Percentiles rank a stretch among this genome's conserved stretches.
Conservation (phyloP, 2,888 invertebrate species). For the Epinotia nisella region DNA sequence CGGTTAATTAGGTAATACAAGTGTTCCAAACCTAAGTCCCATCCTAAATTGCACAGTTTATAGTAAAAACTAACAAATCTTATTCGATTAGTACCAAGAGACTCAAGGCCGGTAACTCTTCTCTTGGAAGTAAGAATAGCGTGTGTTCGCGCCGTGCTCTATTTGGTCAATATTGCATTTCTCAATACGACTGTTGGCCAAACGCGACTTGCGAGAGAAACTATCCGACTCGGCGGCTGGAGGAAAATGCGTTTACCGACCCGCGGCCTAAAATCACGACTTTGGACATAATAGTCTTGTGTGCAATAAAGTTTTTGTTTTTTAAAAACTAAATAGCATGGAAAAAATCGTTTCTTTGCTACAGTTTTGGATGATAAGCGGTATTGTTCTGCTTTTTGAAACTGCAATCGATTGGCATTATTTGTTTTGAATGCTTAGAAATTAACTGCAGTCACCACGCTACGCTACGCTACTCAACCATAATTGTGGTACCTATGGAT, state of each 20-base stretch:
- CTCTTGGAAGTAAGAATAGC: constrained; percentile 59
- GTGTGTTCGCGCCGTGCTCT: constrained; percentile 66
- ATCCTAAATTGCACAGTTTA: background rate
- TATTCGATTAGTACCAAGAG: constrained; percentile 48
- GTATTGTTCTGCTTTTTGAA: background rate
- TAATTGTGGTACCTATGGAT: too few species aligned
- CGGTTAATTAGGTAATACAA: too few species aligned
- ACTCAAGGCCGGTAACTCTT: constrained; percentile 55
- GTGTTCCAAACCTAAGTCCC: too few species aligned
- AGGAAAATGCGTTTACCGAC: constrained; percentile 24
- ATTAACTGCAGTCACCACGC: too few species aligned
- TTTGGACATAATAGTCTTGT: constrained; percentile 5
- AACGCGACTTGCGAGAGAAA: constrained; percentile 46
- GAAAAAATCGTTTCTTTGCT: background rate
- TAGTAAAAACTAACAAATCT: background rate
- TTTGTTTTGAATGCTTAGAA: background rate
- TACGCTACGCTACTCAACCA: too few species aligned
- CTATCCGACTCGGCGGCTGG: constrained; percentile 33
- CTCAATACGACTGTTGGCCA: constrained; percentile 56
- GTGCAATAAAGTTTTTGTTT: background rate
- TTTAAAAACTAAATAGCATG: background rate
- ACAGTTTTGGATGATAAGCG: background rate
- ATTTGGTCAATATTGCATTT: constrained; percentile 64
- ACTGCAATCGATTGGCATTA: background rate
- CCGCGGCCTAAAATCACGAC: background rate